Evolutionary conservation across 1,140 invertebrate genomes (phyloP).

Genomic region (Pygmarrhopalites habei): DNA sequence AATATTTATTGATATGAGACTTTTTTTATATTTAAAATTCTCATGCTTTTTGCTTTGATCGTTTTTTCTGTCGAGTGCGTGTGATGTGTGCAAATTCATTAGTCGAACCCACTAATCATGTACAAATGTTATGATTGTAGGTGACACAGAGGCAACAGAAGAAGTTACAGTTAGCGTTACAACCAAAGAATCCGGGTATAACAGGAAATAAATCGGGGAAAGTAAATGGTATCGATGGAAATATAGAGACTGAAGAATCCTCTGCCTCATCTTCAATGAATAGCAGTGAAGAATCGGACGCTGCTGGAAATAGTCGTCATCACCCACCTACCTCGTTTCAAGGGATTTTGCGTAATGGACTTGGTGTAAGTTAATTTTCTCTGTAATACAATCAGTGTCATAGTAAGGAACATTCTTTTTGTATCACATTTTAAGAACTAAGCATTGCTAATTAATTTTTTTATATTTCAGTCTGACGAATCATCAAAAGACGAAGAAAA

Average conservation of each 20-base stretch:
- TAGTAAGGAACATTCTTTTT: too few relatives aligned
- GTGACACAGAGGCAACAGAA: constrained; percentile 37
- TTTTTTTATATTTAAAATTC: too few relatives aligned
- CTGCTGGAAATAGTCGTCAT: neutral
- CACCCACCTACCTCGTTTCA: constrained; percentile 25
- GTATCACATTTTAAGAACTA: too few relatives aligned
- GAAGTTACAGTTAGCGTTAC: constrained; percentile 40
- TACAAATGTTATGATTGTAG: too few relatives aligned
- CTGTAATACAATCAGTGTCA: too few relatives aligned
- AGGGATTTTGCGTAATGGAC: constrained; percentile 32
- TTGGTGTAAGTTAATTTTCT: constrained; percentile 19
- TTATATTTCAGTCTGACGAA: constrained; percentile 14
- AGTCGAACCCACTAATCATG: too few relatives aligned
- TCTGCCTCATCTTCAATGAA: constrained; percentile 33
- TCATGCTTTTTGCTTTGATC: too few relatives aligned
- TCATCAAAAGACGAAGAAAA: constrained; percentile 8
- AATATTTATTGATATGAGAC: too few relatives aligned
- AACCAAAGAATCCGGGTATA: constrained; percentile 16
- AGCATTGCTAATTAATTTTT: too few relatives aligned
- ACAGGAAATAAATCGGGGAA: constrained; percentile 17
- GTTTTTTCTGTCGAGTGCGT: too few relatives aligned
- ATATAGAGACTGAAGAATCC: constrained; percentile 26
- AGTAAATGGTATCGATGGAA: constrained; percentile 34
- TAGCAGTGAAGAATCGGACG: constrained; percentile 24
- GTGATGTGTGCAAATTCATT: too few relatives aligned